Conservation (phyloP, 1,140 invertebrate species). For the Nephila pilipes region DNA sequence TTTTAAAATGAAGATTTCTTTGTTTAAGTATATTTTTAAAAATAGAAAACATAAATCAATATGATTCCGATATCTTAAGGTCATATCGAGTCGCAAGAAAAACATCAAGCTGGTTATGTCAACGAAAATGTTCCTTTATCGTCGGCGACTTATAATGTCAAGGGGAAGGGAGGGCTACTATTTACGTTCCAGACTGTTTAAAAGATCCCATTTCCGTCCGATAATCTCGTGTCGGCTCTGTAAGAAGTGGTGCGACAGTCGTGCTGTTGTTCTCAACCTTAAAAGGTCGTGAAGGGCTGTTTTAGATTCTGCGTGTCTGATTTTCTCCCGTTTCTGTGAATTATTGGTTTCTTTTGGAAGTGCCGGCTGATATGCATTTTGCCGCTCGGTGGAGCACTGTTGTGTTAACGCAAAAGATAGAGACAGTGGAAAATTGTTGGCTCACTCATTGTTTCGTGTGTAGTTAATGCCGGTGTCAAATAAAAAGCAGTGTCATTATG, state of each 20-base stretch:
- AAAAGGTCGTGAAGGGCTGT: not conserved
- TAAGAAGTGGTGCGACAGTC: not conserved
- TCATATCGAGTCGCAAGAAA: not conserved
- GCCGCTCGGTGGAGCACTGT: not conserved
- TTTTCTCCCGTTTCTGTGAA: not conserved
- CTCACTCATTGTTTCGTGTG: too few species aligned
- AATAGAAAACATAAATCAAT: too few species aligned
- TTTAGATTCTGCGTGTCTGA: not conserved
- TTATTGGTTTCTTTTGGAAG: not conserved
- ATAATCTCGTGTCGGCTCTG: slow-evolving; percentile 13
- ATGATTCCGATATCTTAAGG: not conserved
- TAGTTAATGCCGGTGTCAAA: too few species aligned
- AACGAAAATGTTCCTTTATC: slow-evolving; percentile 24
- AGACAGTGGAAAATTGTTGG: too few species aligned
- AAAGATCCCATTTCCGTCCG: slow-evolving; percentile 8
- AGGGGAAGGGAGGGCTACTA: not conserved
- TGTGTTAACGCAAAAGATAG: too few species aligned
- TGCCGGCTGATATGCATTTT: not conserved
- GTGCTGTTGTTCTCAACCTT: not conserved
- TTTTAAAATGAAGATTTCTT: too few species aligned
- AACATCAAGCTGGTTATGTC: not conserved
- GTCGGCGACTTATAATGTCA: not conserved
- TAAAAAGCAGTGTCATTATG: too few species aligned
- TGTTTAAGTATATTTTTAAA: too few species aligned
- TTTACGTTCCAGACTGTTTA: not conserved